Conservation (phyloP, 2,797 vertebrate genomes). For the Micropoecilia bifurca region DNA sequence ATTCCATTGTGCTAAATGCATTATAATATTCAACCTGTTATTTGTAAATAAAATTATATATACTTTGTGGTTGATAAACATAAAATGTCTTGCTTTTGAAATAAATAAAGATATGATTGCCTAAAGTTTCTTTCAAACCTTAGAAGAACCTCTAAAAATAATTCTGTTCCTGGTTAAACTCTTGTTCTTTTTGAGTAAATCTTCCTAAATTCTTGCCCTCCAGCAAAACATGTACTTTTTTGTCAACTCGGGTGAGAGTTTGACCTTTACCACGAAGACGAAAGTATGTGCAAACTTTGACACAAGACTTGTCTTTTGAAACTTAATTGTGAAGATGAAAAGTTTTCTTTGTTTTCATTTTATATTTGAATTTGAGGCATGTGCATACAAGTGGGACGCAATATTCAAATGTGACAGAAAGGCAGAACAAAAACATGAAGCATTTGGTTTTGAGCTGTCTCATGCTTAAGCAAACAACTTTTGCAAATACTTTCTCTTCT, state of each 20-base stretch:
- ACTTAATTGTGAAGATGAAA: conserved; percentile 2
- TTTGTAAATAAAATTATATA: conserved; percentile 3
- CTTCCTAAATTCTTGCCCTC: background rate
- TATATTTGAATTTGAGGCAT: conserved; percentile 8
- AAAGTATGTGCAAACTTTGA: conserved; percentile 19
- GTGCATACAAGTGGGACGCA: background rate
- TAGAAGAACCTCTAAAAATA: background rate
- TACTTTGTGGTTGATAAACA: background rate
- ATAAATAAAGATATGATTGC: background rate
- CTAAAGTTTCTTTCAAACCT: background rate
- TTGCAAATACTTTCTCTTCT: background rate
- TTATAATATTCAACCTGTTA: background rate
- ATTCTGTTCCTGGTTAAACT: background rate
- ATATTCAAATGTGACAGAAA: background rate
- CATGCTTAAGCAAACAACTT: background rate
- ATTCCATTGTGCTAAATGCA: background rate
- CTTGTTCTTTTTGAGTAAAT: background rate
- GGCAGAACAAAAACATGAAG: background rate
- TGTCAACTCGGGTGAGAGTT: background rate
- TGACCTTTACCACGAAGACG: conserved; percentile 8
- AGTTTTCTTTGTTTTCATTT: conserved; percentile 11
- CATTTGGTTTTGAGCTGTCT: background rate
- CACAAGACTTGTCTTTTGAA: conserved; percentile 11
- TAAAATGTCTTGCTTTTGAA: background rate
- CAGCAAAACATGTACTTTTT: background rate